phyloP scores from a whole-genome alignment of 2,797 vertebrate species.

The Thamnophis elegans region DNA sequence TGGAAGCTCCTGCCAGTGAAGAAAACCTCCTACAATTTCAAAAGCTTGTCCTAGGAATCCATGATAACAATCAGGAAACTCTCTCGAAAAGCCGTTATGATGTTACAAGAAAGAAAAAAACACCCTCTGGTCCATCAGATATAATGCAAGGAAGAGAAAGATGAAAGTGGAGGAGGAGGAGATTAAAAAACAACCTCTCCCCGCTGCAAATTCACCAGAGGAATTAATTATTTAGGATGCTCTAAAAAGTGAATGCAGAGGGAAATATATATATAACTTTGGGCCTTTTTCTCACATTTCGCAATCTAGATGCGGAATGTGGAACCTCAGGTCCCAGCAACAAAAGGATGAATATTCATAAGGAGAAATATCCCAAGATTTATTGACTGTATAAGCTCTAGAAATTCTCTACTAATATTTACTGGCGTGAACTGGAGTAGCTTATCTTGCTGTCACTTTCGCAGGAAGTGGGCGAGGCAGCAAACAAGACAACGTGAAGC shows the following conservation, averaged over 20 bases:
- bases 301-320: background rate
- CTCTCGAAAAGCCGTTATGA: background rate
- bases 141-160: background rate
- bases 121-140: background rate
- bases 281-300: background rate
- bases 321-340: background rate
- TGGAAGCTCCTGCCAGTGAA: background rate
- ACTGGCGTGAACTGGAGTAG: background rate
- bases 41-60: background rate
- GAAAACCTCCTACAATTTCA: background rate
- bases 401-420: background rate
- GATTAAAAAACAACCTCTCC: background rate
- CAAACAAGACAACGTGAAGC: no score
- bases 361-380: background rate
- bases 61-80: background rate
- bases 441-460: background rate
- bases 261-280: background rate
- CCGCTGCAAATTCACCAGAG: background rate
- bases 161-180: background rate
- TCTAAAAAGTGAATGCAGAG: slow-evolving; percentile 33
- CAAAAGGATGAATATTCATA: background rate
- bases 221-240: slow-evolving; percentile 11
- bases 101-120: background rate
- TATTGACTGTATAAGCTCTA: background rate
- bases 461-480: background rate